phyloP scores from a whole-genome alignment of 2,113 vertebrate species.

The Gymnocephalus cernua region DNA sequence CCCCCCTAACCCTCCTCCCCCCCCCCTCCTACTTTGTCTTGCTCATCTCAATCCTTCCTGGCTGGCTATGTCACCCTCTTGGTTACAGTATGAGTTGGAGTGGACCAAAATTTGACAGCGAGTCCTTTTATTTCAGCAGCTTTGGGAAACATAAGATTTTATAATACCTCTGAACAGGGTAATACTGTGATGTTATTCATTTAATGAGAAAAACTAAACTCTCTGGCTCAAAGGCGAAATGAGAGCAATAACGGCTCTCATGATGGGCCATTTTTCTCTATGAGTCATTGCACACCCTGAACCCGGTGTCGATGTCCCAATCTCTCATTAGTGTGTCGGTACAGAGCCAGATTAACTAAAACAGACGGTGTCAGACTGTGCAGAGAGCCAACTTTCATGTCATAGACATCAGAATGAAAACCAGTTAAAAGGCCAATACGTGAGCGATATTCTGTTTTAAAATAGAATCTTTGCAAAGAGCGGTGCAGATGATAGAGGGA shows the following conservation, averaged over 20 bases:
- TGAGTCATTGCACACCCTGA: constrained; percentile 63
- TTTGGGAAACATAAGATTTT: constrained; percentile 67
- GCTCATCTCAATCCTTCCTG: constrained; percentile 64
- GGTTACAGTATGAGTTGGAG: constrained; percentile 43
- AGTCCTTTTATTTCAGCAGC: constrained; percentile 66
- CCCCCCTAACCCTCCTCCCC: constrained; percentile 11
- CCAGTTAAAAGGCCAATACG: constrained; percentile 44
- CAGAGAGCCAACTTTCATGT: constrained; percentile 38
- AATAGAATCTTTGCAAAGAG: constrained; percentile 29
- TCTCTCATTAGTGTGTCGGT: constrained; percentile 57
- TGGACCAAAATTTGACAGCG: constrained; percentile 47
- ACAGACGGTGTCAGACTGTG: constrained; percentile 55
- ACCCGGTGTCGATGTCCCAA: constrained; percentile 53
- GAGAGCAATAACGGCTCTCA: constrained; percentile 65
- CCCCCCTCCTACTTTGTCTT: constrained; percentile 37
- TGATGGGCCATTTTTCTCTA: constrained; percentile 71
- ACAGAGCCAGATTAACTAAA: constrained; percentile 66
- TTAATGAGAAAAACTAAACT: constrained; percentile 73
- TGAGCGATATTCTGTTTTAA: constrained; percentile 20
- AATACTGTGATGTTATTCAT: constrained; percentile 60
- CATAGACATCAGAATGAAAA: constrained; percentile 26
- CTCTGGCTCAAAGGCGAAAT: constrained; percentile 68
- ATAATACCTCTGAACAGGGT: constrained; percentile 48
- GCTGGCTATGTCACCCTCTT: constrained; percentile 44
- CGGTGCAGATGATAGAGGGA: constrained; percentile 29